Conservation (phyloP, 2,113 vertebrate genomes). For the Bostrychus sinensis region DNA sequence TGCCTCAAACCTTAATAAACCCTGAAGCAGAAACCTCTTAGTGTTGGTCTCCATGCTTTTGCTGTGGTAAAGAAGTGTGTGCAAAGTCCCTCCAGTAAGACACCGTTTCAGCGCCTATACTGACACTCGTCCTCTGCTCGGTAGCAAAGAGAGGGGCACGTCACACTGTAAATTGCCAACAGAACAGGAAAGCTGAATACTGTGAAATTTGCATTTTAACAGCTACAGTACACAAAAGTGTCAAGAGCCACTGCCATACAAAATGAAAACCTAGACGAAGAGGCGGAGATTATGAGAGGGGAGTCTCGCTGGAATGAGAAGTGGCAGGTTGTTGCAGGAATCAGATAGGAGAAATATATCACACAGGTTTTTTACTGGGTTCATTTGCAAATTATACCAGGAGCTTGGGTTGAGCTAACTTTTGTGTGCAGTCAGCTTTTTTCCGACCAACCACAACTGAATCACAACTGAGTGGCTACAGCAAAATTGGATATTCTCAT, state of each 20-base stretch:
- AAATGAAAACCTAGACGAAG: constrained; percentile 49
- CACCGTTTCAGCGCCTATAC: constrained; percentile 54
- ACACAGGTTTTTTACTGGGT: constrained; percentile 23
- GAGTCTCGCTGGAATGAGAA: constrained; percentile 27
- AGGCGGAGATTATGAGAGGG: constrained; percentile 31
- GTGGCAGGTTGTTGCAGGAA: constrained; percentile 7
- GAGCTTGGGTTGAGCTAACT: background rate
- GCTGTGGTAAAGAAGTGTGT: constrained; percentile 16
- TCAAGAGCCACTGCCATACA: constrained; percentile 55
- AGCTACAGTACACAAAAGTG: constrained; percentile 71
- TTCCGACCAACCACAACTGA: background rate
- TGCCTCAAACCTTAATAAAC: constrained; percentile 38
- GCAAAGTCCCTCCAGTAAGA: constrained; percentile 43
- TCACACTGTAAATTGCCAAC: constrained; percentile 65
- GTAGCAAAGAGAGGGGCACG: constrained; percentile 55
- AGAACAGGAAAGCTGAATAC: constrained; percentile 67
- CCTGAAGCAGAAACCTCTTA: constrained; percentile 14
- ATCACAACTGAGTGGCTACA: no score
- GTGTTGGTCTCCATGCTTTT: constrained; percentile 29
- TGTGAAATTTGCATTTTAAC: constrained; percentile 76
- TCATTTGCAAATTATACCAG: constrained; percentile 22
- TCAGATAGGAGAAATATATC: constrained; percentile 23
- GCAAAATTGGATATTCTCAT: background rate
- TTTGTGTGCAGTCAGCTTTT: constrained; percentile 1
- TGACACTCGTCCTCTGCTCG: constrained; percentile 61